Percentiles rank a stretch among this genome's conserved stretches.
Evolutionary conservation across 2,113 vertebrate species (phyloP).

Genomic region (Epinephelus lanceolatus): DNA sequence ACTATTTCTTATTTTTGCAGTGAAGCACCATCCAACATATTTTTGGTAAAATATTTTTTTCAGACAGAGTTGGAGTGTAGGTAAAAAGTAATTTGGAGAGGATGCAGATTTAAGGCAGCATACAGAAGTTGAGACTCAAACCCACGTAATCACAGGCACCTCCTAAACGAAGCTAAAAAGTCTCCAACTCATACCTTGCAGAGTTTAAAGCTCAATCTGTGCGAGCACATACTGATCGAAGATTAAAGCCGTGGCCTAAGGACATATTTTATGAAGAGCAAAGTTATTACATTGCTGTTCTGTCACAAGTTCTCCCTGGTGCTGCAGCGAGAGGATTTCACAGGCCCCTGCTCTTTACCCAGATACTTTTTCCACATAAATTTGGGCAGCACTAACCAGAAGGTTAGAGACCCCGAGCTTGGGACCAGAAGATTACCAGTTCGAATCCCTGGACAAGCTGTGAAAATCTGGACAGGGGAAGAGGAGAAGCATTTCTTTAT

Average conservation of each 20-base stretch:
- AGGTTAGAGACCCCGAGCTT: conserved; percentile 47
- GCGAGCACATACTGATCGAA: conserved; percentile 35
- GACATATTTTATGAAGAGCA: conserved; percentile 63
- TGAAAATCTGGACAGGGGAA: conserved; percentile 42
- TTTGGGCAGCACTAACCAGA: conserved; percentile 44
- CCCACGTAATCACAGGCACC: conserved; percentile 26
- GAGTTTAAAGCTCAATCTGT: conserved; percentile 52
- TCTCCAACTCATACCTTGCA: conserved; percentile 39
- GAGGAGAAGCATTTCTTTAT: conserved; percentile 50
- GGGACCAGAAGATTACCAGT: conserved; percentile 48
- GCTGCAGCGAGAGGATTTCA: conserved; percentile 56
- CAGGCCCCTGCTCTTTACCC: conserved; percentile 41
- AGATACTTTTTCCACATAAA: conserved; percentile 38
- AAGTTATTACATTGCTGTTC: conserved; percentile 66
- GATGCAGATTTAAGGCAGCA: conserved; percentile 29
- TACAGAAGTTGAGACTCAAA: conserved; percentile 19
- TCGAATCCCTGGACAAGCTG: conserved; percentile 43
- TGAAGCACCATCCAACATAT: conserved; percentile 14
- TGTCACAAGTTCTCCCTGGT: conserved; percentile 44
- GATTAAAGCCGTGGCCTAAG: conserved; percentile 56
- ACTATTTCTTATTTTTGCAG: not conserved
- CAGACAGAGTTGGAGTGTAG: not conserved
- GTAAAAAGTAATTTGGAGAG: conserved; percentile 27
- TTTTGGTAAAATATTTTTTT: conserved; percentile 11
- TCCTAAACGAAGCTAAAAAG: conserved; percentile 47